Base-by-base conservation (phyloP, 2,888 invertebrate genomes). In the Noctua fimbriata region DNA sequence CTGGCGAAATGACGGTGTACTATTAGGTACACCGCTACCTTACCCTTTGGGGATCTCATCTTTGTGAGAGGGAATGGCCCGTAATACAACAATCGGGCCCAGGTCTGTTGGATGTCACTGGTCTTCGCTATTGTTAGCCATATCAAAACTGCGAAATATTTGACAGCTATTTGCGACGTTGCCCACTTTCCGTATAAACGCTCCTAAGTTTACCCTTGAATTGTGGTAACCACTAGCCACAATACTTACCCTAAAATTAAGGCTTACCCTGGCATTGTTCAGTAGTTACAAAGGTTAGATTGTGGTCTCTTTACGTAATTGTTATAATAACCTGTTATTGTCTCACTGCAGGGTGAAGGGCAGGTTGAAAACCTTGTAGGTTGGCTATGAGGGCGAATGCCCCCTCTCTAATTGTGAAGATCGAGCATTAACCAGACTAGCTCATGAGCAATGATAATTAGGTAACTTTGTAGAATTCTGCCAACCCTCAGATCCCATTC, bases 231-330 rank as follows among this genome's bases (percentile, higher is more conserved):
- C 44, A 44, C 7, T 9, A n/a, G n/a, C 44, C 67, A 67, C 67
- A 67, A 67, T 3, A 21, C n/a, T 14, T 9, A 36, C 21, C 41
- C 1, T 79, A 70, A 52, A 63, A 79, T 63, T 79, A 78, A 52
- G 21, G 9, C 63, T 78, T 1, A 18, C 41, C 60, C 21, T 70
- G 70, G n/a, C 79, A 71, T 71, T 79, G 72, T 65, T 79, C 52
- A 24, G n/a, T n/a, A 32, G 18, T n/a, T 47, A 18, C 6, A 12
- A 32, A 73, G 66, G 58, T 49, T 66, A 73, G 5, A 12, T 32
- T 28, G 79, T n/a, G 79, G 71, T 79, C n/a, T 21, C 21, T 9
- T 79, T 79, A 28, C 21, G 3, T 60, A 78, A 67, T 32, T 70
- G 28, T 36, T 36, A 14, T 65, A 71, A 71, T 24, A 44, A 36